phyloP scores from a whole-genome alignment of 2,113 vertebrate species.

The Echinops telfairi region DNA sequence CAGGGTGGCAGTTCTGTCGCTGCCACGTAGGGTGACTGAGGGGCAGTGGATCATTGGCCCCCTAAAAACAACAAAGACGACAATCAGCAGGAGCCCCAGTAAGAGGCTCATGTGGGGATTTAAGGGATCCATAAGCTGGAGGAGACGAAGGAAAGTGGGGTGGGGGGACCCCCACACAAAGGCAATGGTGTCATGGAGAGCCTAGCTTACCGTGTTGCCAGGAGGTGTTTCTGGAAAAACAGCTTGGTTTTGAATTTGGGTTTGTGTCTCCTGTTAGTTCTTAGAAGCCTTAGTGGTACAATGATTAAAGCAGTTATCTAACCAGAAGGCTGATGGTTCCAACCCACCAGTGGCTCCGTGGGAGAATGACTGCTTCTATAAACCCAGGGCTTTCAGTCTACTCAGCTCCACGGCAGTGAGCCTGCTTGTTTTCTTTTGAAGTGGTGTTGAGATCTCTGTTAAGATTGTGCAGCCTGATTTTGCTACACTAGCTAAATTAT shows the following conservation, averaged over 20 bases:
- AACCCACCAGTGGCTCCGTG: background rate
- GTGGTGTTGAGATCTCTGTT: background rate
- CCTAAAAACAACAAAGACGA: too few relatives aligned
- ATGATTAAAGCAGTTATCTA: background rate
- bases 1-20: background rate
- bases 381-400: too few relatives aligned
- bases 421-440: background rate
- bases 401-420: too few relatives aligned
- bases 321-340: background rate
- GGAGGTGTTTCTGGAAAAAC: background rate
- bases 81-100: background rate
- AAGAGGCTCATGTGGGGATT: background rate
- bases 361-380: background rate
- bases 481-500: background rate
- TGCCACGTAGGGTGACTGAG: background rate
- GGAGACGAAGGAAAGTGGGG: too few relatives aligned
- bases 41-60: too few relatives aligned
- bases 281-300: background rate
- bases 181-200: background rate
- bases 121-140: background rate
- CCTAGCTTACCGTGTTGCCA: background rate
- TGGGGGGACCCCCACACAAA: too few relatives aligned
- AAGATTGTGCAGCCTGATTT: background rate
- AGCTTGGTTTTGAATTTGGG: constrained; percentile 33
- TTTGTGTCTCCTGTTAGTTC: background rate